Conservation (phyloP, 30 jellyfish, hydroid and myxozoan genomes). For the Chrysaora quinquecirrha region DNA sequence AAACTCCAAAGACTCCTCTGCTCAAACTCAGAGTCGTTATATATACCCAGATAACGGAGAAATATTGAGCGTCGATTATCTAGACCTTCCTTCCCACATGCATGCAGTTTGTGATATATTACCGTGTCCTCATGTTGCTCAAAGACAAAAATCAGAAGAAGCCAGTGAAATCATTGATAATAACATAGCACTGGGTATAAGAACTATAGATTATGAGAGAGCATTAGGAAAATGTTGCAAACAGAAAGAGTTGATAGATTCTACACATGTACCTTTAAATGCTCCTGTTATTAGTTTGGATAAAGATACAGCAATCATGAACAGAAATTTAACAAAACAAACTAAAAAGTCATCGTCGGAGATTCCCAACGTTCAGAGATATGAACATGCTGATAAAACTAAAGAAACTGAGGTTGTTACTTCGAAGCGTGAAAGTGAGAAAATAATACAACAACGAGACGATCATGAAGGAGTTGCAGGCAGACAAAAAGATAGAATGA, state of each 20-base stretch:
- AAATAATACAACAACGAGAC: too few relatives aligned
- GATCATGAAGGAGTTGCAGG: too few relatives aligned
- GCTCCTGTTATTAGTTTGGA: background rate
- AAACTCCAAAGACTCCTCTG: background rate
- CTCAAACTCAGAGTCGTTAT: conserved; percentile 10
- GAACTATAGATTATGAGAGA: background rate
- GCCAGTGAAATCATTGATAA: background rate
- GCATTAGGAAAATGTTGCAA: background rate
- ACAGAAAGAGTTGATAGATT: background rate
- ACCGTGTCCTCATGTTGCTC: conserved; percentile 57
- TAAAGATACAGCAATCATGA: background rate
- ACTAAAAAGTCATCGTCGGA: background rate
- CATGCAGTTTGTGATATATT: conserved; percentile 54
- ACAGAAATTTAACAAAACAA: background rate
- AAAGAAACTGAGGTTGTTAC: too few relatives aligned
- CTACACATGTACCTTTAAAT: background rate
- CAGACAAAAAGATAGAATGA: too few relatives aligned
- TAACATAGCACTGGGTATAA: too few relatives aligned
- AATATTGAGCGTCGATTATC: background rate
- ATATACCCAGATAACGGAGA: conserved; percentile 4
- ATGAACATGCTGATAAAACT: too few relatives aligned
- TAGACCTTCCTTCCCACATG: conserved; percentile 43
- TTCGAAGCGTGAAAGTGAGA: too few relatives aligned
- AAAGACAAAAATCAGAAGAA: background rate
- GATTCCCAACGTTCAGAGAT: too few relatives aligned